These are phyloP conservation scores for Druon quercuslanigerum DNA, from an alignment of 1,140 invertebrate species.

Conservation along the genomic window DNA sequence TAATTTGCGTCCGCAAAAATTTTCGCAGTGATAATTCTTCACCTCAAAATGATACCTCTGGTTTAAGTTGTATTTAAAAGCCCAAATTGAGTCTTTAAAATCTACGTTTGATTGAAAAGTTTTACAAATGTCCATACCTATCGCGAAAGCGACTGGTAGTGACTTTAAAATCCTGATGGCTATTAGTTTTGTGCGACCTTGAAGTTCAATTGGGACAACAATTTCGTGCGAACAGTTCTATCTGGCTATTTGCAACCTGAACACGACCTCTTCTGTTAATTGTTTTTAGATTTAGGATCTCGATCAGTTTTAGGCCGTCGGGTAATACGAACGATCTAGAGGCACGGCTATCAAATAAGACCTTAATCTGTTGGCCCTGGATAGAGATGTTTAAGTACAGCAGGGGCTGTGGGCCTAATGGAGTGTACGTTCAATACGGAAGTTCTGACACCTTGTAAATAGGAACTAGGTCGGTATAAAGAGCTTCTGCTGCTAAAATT, in stretches of 20 bases:
- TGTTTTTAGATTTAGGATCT: too few species aligned
- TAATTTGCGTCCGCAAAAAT: neutral
- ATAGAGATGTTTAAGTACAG: too few species aligned
- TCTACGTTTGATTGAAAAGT: neutral
- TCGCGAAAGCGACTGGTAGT: neutral
- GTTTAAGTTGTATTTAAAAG: neutral
- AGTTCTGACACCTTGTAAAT: too few species aligned
- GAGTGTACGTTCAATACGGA: too few species aligned
- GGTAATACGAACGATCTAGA: too few species aligned
- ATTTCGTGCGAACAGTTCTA: neutral
- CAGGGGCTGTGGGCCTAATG: too few species aligned
- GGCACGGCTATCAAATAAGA: too few species aligned
- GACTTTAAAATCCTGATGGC: neutral
- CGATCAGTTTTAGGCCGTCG: too few species aligned
- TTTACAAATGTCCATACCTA: neutral
- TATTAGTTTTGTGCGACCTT: neutral
- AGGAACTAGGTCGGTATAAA: too few species aligned
- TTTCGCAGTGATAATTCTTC: neutral
- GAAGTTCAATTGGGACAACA: neutral
- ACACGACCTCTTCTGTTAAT: neutral
- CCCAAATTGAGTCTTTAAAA: neutral
- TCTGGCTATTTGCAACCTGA: neutral
- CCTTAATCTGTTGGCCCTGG: too few species aligned
- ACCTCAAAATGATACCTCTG: neutral
- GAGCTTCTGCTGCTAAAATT: too few species aligned